These are phyloP conservation scores for Acanthosepion esculentum DNA, from an alignment of 2,888 invertebrate genomes.

Conservation along the genomic window DNA sequence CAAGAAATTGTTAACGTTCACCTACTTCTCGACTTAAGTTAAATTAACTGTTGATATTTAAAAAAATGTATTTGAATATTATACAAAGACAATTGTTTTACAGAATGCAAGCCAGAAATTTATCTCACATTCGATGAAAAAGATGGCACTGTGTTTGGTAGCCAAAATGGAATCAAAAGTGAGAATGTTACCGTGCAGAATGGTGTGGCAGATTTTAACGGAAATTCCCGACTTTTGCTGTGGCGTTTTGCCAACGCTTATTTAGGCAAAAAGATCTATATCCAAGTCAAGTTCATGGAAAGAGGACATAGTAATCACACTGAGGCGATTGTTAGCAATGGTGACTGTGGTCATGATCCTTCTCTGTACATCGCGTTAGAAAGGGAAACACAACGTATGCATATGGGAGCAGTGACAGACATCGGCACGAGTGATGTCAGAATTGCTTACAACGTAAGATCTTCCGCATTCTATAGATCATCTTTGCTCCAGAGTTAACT, in stretches of 20 bases:
- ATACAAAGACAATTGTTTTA: neutral
- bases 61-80: neutral
- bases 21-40: conserved; percentile 49
- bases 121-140: conserved; percentile 57
- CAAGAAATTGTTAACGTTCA: conserved; percentile 49
- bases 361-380: conserved; percentile 58
- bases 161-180: conserved; percentile 51
- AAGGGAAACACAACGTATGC: conserved; percentile 53
- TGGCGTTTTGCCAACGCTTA: conserved; percentile 64
- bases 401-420: conserved; percentile 58
- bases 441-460: neutral
- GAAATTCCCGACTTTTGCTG: conserved; percentile 61
- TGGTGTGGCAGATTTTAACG: conserved; percentile 62
- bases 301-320: conserved; percentile 37
- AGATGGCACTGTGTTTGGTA: conserved; percentile 56
- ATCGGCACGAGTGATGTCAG: neutral
- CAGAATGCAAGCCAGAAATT: conserved; percentile 61
- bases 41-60: neutral
- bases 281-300: conserved; percentile 56
- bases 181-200: conserved; percentile 58
- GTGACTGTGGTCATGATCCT: conserved; percentile 60
- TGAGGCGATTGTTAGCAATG: conserved; percentile 62
- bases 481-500: too few species aligned
- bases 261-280: conserved; percentile 59
- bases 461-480: neutral